Percentiles rank a stretch among this genome's conserved stretches.
Conservation (phyloP, 2,888 invertebrate genomes). For the Lithosia quadra region DNA sequence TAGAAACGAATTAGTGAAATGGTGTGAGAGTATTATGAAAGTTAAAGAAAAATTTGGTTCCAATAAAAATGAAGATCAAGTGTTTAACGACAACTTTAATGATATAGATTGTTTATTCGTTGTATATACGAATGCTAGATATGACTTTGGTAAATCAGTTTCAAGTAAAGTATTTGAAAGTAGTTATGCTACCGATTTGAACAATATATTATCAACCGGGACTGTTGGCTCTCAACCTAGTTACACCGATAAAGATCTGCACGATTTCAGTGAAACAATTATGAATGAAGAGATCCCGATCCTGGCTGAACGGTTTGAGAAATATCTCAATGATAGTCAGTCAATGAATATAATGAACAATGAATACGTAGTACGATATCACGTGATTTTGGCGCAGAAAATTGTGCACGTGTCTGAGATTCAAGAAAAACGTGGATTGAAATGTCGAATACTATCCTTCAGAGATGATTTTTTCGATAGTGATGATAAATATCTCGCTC, state of each 20-base stretch:
- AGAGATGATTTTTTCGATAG: slow-evolving; percentile 29
- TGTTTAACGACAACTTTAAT: slow-evolving; percentile 32
- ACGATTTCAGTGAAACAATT: slow-evolving; percentile 27
- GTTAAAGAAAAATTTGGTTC: slow-evolving; percentile 29
- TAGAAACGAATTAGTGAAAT: slow-evolving; percentile 27
- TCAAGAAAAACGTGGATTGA: slow-evolving; percentile 17
- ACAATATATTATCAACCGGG: slow-evolving; percentile 36
- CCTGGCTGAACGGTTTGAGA: slow-evolving; percentile 26
- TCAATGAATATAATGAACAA: slow-evolving; percentile 32
- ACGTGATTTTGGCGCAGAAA: slow-evolving; percentile 31
- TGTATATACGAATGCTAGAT: slow-evolving; percentile 40
- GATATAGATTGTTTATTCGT: slow-evolving; percentile 37
- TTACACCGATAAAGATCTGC: slow-evolving; percentile 22
- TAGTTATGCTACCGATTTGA: neutral
- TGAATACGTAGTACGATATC: slow-evolving; percentile 36
- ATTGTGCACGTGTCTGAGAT: slow-evolving; percentile 32
- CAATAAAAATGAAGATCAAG: slow-evolving; percentile 16
- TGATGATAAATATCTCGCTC: slow-evolving; percentile 22
- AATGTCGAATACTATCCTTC: slow-evolving; percentile 20
- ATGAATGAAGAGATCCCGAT: slow-evolving; percentile 26
- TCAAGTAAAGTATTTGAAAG: slow-evolving; percentile 8
- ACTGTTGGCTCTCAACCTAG: slow-evolving; percentile 16
- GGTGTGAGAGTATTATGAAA: slow-evolving; percentile 30
- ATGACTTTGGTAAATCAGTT: slow-evolving; percentile 18
- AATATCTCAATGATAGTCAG: slow-evolving; percentile 15